A percentile compares a stretch with the other conserved stretches of the same genome.
Conservation (phyloP, 2,797 vertebrate genomes). For the Hemitrygon akajei region DNA sequence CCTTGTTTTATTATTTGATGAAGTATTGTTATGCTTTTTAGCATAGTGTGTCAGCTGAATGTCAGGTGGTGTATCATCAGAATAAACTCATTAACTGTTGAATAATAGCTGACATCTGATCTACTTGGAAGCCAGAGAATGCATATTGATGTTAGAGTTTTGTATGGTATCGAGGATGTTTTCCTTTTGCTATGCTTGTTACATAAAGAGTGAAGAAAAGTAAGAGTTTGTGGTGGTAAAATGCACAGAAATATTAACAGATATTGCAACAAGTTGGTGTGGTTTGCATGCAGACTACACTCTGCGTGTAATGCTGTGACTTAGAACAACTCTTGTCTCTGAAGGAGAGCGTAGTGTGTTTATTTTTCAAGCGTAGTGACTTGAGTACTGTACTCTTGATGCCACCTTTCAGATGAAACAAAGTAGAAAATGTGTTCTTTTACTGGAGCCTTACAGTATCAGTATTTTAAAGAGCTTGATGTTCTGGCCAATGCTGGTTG, state of each 20-base stretch:
- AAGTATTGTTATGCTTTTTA: not conserved
- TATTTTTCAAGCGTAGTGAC: too few species aligned
- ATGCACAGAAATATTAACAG: not conserved
- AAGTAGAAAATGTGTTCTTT: too few species aligned
- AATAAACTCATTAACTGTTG: not conserved
- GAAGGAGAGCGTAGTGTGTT: too few species aligned
- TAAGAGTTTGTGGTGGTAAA: not conserved
- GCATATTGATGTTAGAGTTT: not conserved
- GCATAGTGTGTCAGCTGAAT: not conserved
- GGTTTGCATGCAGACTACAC: too few species aligned
- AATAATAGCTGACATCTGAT: not conserved
- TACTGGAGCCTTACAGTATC: too few species aligned
- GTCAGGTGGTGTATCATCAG: not conserved
- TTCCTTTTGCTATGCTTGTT: not conserved
- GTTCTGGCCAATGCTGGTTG: too few species aligned
- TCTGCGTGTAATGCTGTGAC: too few species aligned
- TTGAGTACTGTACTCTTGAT: too few species aligned
- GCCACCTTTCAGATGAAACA: too few species aligned
- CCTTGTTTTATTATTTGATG: not conserved
- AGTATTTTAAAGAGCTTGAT: too few species aligned
- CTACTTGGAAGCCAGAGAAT: not conserved
- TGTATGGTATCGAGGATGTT: not conserved
- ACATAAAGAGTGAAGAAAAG: not conserved
- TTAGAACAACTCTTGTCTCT: too few species aligned
- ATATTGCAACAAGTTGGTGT: not conserved